Conservation (phyloP, 2,113 vertebrate genomes). For the Natator depressus region DNA sequence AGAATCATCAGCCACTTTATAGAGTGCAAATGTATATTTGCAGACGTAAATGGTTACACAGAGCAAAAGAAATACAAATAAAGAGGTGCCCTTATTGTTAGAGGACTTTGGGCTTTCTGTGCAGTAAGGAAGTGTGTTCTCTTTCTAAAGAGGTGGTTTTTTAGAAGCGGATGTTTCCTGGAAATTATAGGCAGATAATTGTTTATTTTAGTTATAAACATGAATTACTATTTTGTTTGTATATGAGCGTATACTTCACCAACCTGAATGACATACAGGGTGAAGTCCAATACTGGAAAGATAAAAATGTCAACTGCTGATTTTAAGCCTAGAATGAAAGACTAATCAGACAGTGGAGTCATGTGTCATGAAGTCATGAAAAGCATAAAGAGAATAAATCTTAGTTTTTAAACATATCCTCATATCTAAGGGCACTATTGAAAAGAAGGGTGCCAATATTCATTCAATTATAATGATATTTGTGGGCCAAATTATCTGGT, state of each 20-base stretch:
- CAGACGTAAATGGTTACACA: background rate
- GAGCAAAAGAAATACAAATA: background rate
- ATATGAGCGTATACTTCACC: conserved; percentile 60
- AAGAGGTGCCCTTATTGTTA: background rate
- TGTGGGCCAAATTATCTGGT: background rate
- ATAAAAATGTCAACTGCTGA: conserved; percentile 69
- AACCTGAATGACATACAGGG: conserved; percentile 36
- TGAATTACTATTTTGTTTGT: conserved; percentile 71
- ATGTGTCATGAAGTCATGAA: background rate
- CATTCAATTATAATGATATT: background rate
- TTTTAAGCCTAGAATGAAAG: conserved; percentile 56
- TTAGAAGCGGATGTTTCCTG: conserved; percentile 45
- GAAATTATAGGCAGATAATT: conserved; percentile 61
- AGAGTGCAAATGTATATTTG: background rate
- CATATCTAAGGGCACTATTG: background rate
- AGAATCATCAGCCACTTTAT: background rate
- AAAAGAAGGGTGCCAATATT: background rate
- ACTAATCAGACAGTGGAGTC: conserved; percentile 61
- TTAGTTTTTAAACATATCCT: conserved; percentile 35
- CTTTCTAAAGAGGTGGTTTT: background rate
- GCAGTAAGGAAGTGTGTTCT: conserved; percentile 25
- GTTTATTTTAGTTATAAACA: conserved; percentile 69
- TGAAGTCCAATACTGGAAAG: conserved; percentile 62
- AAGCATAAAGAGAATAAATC: conserved; percentile 39
- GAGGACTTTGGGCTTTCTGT: conserved; percentile 33